Percentiles rank a stretch among this genome's conserved stretches.
phyloP scores from a whole-genome alignment of 2,797 vertebrate genomes.

The Calcarius lapponicus region DNA sequence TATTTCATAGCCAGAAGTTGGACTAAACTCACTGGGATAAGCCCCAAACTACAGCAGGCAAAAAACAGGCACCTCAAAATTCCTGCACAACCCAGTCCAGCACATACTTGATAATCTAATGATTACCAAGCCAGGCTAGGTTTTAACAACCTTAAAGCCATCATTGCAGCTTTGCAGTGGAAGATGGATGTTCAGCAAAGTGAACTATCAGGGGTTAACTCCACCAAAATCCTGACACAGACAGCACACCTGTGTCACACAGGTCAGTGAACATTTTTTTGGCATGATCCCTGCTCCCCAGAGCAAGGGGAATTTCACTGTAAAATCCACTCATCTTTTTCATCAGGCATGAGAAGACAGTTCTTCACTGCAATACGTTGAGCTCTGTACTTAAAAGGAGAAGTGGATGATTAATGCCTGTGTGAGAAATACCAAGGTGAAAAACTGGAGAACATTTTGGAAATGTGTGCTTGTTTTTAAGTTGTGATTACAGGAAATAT shows the following conservation, averaged over 20 bases:
- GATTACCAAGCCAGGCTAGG: background rate
- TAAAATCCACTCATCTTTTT: background rate
- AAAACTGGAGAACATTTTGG: slow-evolving; percentile 19
- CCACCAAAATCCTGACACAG: background rate
- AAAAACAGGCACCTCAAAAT: background rate
- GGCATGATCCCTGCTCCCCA: background rate
- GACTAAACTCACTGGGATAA: background rate
- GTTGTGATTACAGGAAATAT: slow-evolving; percentile 4
- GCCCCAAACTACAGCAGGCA: background rate
- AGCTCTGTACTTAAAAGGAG: background rate
- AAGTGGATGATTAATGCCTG: slow-evolving; percentile 20
- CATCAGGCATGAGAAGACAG: background rate
- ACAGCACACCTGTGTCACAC: background rate
- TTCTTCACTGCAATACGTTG: background rate
- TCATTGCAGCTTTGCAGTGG: background rate
- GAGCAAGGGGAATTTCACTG: background rate
- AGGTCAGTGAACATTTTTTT: background rate
- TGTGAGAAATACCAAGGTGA: slow-evolving; percentile 4
- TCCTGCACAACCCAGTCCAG: background rate
- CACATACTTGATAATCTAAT: background rate
- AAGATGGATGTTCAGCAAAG: background rate
- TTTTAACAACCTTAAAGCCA: background rate
- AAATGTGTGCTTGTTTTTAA: background rate
- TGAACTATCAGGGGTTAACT: background rate
- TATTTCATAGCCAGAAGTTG: background rate